phyloP scores from a whole-genome alignment of 2,113 vertebrate genomes.

The Speoplatyrhinus poulsoni region DNA sequence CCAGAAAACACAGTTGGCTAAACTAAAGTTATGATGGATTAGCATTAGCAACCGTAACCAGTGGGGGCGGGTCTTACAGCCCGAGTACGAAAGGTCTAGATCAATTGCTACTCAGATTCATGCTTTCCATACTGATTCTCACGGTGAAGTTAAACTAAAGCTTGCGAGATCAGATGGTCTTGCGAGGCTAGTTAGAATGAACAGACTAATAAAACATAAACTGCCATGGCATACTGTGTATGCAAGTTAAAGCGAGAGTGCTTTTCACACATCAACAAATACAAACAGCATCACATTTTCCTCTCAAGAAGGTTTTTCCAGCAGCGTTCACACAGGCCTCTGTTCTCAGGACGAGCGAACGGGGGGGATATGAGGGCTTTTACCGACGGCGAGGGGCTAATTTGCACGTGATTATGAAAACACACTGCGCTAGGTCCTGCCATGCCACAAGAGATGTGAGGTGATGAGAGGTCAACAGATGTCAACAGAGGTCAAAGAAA shows the following conservation, averaged over 20 bases:
- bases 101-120: no score
- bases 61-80: no score
- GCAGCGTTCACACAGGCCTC: slow-evolving; percentile 21
- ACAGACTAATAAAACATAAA: slow-evolving; percentile 33
- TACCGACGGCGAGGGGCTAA: slow-evolving; percentile 61
- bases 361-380: slow-evolving; percentile 57
- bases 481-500: background rate
- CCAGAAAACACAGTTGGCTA: no score
- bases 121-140: no score
- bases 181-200: slow-evolving; percentile 25
- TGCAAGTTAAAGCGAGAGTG: slow-evolving; percentile 30
- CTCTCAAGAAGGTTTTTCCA: slow-evolving; percentile 51
- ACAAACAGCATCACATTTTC: slow-evolving; percentile 58
- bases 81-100: no score
- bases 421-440: slow-evolving; percentile 59
- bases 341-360: slow-evolving; percentile 16
- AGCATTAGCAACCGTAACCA: no score
- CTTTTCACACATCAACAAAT: slow-evolving; percentile 64
- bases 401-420: slow-evolving; percentile 73
- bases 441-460: slow-evolving; percentile 31
- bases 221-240: slow-evolving; percentile 24
- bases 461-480: slow-evolving; percentile 7
- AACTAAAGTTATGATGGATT: no score
- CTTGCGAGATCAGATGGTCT: no score
- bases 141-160: no score